Evolutionary conservation across 1,140 invertebrate species (phyloP).

Genomic region (Zaprionus africanus): DNA sequence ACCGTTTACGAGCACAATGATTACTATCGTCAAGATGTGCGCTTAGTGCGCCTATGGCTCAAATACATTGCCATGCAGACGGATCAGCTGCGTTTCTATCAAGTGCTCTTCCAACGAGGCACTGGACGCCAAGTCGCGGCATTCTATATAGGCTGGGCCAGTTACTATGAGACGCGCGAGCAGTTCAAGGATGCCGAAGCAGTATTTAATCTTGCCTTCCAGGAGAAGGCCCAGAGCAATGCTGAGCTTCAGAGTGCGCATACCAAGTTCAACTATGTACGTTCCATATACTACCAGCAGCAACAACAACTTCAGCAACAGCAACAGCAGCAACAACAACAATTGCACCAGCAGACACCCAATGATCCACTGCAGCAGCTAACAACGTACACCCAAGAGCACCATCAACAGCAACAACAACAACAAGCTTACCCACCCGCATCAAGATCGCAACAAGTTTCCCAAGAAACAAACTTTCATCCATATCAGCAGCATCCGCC

Average conservation of each 20-base stretch:
- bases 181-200: constrained; percentile 91
- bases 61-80: constrained; percentile 94
- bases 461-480: constrained; percentile 53
- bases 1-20: constrained; percentile 91
- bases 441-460: constrained; percentile 3
- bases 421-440: constrained; percentile 26
- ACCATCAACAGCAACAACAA: constrained; percentile 54
- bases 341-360: constrained; percentile 33
- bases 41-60: constrained; percentile 94
- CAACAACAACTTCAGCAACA: constrained; percentile 60
- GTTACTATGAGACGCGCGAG: constrained; percentile 90
- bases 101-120: constrained; percentile 89
- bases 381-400: constrained; percentile 58
- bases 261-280: constrained; percentile 88
- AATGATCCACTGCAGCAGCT: constrained; percentile 64
- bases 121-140: constrained; percentile 90
- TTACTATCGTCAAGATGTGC: constrained; percentile 92
- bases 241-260: constrained; percentile 90
- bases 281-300: constrained; percentile 85
- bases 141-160: constrained; percentile 92
- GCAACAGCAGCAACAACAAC: constrained; percentile 34
- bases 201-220: constrained; percentile 89
- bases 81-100: constrained; percentile 91
- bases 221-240: constrained; percentile 88
- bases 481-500: constrained; percentile 61